Base-by-base conservation (phyloP, 2,797 vertebrate species). In the Neosilurus hyrtlii region DNA sequence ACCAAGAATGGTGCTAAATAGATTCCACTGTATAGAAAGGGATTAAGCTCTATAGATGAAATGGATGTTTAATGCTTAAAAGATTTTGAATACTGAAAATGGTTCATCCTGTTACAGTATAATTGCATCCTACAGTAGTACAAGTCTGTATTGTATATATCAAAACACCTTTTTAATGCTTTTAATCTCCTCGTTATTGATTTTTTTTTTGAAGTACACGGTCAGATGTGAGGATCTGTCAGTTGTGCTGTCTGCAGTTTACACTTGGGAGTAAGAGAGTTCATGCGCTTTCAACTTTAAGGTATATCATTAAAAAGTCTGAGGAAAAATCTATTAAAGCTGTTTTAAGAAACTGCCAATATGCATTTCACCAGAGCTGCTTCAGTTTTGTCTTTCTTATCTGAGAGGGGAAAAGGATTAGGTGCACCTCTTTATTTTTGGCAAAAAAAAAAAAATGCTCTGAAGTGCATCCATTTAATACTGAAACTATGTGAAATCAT, bases 1-100 rank as follows among this genome's bases (percentile, higher is more conserved):
- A 20, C 68, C n/a, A 80, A 65, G 73, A 81, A 63, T 80, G 81
- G 83, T 85, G 81, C 83, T 84, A 66, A 75, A 66, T 74, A 68
- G 66, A 82, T 73, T 67, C 63, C 59, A 35, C 51, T 74, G 62
- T 73, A 73, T 52, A 74, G 67, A 80, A 83, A 76, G 65, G 14
- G 54, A 74, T 65, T 37, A 61, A 77, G 9, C 57, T 77, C 57
- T 80, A 43, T 43, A 20, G 76, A 82, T 11, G 16, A 68, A 81
- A 79, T 86, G 79, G 79, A 86, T 82, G 80, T 84, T 82, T 1
- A 72, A 71, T 62, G 18, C 26, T 79, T 43, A 71, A 73, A 52
- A 62, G 11, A 68, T 57, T 81, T 81, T 65, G 35, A 74, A 80
- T 26, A 43, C 26, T 81, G 66, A 49, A 43, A 76, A 61, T 26